Percentiles rank a stretch among this genome's conserved stretches.
These are phyloP conservation scores for Phaethornis superciliosus DNA, from an alignment of 2,113 vertebrate genomes.

Conservation along the genomic window DNA sequence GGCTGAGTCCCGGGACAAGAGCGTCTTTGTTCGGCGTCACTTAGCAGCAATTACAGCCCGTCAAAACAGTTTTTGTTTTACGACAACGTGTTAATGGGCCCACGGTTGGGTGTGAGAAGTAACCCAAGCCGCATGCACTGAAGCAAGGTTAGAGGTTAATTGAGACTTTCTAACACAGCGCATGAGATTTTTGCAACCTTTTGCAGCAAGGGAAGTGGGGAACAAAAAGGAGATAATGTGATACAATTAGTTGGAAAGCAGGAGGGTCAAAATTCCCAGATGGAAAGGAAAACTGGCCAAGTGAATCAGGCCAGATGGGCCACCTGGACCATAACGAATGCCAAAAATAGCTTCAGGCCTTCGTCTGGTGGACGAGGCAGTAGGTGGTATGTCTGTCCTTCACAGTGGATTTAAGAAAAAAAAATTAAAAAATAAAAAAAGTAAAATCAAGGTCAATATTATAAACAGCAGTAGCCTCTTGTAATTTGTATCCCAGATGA, in stretches of 20 bases:
- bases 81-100: constrained; percentile 92
- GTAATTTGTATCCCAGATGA: constrained; percentile 57
- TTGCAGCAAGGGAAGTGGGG: constrained; percentile 79
- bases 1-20: constrained; percentile 76
- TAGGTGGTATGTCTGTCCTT: constrained; percentile 67
- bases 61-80: constrained; percentile 94
- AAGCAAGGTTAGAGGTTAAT: constrained; percentile 92
- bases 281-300: constrained; percentile 77
- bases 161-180: constrained; percentile 88
- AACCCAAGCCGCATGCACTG: constrained; percentile 87
- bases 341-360: constrained; percentile 78
- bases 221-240: constrained; percentile 92
- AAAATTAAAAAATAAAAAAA: neutral
- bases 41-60: constrained; percentile 92
- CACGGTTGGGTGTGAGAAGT: constrained; percentile 92
- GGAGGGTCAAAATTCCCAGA: constrained; percentile 84
- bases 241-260: constrained; percentile 93
- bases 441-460: constrained; percentile 36
- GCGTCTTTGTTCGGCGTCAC: constrained; percentile 87
- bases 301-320: constrained; percentile 83
- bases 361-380: constrained; percentile 54
- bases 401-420: neutral
- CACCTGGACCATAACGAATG: constrained; percentile 77
- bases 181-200: constrained; percentile 94
- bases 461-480: constrained; percentile 28